Conservation (phyloP, 2,113 vertebrate genomes). For the Neogobius melanostomus region DNA sequence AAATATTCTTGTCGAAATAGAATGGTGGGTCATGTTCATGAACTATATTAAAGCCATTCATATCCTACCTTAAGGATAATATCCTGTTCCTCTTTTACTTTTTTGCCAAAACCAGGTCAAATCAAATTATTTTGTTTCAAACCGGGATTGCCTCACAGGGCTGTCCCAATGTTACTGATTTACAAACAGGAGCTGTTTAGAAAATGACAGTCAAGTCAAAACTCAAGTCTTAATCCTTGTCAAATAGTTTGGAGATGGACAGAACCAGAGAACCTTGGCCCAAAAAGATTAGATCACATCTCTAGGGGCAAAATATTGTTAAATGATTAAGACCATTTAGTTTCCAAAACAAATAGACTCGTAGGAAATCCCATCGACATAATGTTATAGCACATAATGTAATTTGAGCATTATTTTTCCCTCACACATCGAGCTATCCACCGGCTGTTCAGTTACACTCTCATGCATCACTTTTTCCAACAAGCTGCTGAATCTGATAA, state of each 20-base stretch:
- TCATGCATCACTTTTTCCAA: constrained; percentile 13
- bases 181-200: no score
- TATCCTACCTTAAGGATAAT: no score
- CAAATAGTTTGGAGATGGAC: constrained; percentile 35
- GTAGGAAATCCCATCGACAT: constrained; percentile 26
- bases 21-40: no score
- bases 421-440: constrained; percentile 2
- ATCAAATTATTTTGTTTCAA: no score
- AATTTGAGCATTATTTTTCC: constrained; percentile 11
- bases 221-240: constrained; percentile 26
- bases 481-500: constrained; percentile 15
- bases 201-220: no score
- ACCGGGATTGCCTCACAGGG: no score
- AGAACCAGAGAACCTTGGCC: constrained; percentile 25
- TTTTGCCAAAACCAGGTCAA: no score
- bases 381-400: constrained; percentile 9
- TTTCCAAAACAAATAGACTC: constrained; percentile 24
- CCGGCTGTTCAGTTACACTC: constrained; percentile 4
- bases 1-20: no score
- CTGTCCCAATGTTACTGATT: no score
- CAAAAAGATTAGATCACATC: constrained; percentile 12
- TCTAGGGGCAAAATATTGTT: constrained; percentile 15
- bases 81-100: no score
- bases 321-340: constrained; percentile 11
- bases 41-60: no score